A percentile compares a stretch with the other conserved stretches of the same genome.
phyloP scores from a whole-genome alignment of 2,113 vertebrate species.

The western clawed frog (Xenopus tropicalis) region UCB_Xtro_10.0 CM004443.2:26112001-26112500 shows the following conservation, averaged over 20 bases:
- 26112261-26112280: too few species aligned
- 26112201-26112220: constrained; percentile 10
- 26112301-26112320: too few species aligned
- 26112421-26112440: too few species aligned
- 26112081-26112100: constrained; percentile 17
- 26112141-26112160: constrained; percentile 16
- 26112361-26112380: too few species aligned
- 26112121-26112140: constrained; percentile 10
- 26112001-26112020: not conserved
- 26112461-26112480: too few species aligned
- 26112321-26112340: too few species aligned
- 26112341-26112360: too few species aligned
- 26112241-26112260: not conserved
- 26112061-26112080: constrained; percentile 7
- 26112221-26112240: constrained; percentile 13
- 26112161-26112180: constrained; percentile 7
- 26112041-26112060: constrained; percentile 6
- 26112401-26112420: too few species aligned
- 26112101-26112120: constrained; percentile 7
- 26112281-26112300: too few species aligned
- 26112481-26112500: too few species aligned
- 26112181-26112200: constrained; percentile 14
- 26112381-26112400: too few species aligned
- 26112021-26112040: constrained; percentile 21
- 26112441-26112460: too few species aligned